Evolutionary conservation across 2,888 invertebrate species (phyloP).

Genomic region (Drosophila hamatofila): DNA sequence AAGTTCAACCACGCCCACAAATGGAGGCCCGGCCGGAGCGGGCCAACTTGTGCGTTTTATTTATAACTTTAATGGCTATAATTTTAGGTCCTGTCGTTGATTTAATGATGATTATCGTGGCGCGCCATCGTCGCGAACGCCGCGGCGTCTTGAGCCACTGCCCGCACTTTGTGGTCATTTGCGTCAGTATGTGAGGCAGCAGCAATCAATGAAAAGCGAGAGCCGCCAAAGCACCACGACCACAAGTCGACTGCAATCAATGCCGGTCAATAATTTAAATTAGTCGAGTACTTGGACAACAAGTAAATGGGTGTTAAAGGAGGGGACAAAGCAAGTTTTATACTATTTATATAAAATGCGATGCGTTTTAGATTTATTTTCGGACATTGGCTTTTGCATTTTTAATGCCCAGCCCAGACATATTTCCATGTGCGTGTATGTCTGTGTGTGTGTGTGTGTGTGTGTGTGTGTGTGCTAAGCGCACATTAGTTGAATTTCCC

Average conservation of each 20-base stretch:
- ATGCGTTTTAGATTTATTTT: slow-evolving; percentile 50
- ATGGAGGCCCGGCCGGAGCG: slow-evolving; percentile 40
- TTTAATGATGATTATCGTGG: slow-evolving; percentile 78
- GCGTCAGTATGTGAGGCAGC: slow-evolving; percentile 55
- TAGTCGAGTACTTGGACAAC: slow-evolving; percentile 4
- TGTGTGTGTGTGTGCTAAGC: slow-evolving; percentile 30
- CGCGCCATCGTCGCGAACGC: slow-evolving; percentile 40
- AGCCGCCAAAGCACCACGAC: slow-evolving; percentile 8
- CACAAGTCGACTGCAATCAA: slow-evolving; percentile 57
- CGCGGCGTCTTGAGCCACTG: slow-evolving; percentile 26
- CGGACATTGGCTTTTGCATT: slow-evolving; percentile 48
- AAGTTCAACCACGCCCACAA: slow-evolving; percentile 61
- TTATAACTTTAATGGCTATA: slow-evolving; percentile 81
- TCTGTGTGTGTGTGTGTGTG: slow-evolving; percentile 9
- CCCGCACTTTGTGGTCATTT: slow-evolving; percentile 56
- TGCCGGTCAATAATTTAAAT: slow-evolving; percentile 75
- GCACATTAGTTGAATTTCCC: slow-evolving; percentile 72
- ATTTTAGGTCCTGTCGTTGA: slow-evolving; percentile 74
- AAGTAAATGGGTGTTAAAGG: background rate
- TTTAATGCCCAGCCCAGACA: slow-evolving; percentile 32
- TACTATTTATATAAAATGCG: slow-evolving; percentile 43
- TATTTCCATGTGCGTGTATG: slow-evolving; percentile 7
- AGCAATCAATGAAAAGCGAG: slow-evolving; percentile 42
- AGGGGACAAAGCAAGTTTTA: background rate
- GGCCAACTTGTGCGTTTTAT: slow-evolving; percentile 58